Base-by-base conservation (phyloP, 53 echinoderm and acorn worm genomes). In the Temnopleurus reevesii region DNA sequence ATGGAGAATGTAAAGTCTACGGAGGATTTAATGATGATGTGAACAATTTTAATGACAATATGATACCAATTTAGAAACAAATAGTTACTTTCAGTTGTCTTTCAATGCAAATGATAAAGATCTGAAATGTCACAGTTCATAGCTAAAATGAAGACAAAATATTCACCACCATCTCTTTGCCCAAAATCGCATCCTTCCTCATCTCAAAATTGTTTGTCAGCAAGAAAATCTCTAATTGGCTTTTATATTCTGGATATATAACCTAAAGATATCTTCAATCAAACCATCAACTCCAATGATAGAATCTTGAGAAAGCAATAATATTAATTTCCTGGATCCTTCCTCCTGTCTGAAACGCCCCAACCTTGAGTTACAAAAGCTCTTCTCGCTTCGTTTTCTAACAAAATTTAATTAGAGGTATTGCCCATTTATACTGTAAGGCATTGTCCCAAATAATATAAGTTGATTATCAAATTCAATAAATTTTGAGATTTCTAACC, bases 391-490 rank as follows among this genome's bases (percentile, higher is more conserved):
- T 85, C 83, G 21, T 83, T 85, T 85, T 46, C 45, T 59, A 46
- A 85, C 18, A 71, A 85, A 85, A 85, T 85, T 85, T 85, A 85
- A 85, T 85, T 85, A 85, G 59, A 85, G 85, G 41, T 85, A 59
- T 85, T 85, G 59, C 85, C 49, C 45, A 26, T 83, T 36, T 83
- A 9, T 83, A 54, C 83, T 83, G 55, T 83, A 21, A 85, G 85
- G 85, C 85, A 85, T 60, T 85, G 85, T 85, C 85, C 59, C 21
- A 45, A 79, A 79, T 71, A 71, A 71, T 79, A 55, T 85, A 85
- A 85, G 85, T 85, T 85, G 85, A 85, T 85, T 85, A 85, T 60
- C 85, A 85, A 85, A 85, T 85, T 85, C 85, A 85, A 85, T 85
- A 85, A 85, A 85, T 45, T 45, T 85, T 59, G 59, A 60, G 59